These are phyloP conservation scores for Lepus europaeus DNA, from an alignment of 2,113 vertebrate genomes.

Conservation along the genomic window DNA sequence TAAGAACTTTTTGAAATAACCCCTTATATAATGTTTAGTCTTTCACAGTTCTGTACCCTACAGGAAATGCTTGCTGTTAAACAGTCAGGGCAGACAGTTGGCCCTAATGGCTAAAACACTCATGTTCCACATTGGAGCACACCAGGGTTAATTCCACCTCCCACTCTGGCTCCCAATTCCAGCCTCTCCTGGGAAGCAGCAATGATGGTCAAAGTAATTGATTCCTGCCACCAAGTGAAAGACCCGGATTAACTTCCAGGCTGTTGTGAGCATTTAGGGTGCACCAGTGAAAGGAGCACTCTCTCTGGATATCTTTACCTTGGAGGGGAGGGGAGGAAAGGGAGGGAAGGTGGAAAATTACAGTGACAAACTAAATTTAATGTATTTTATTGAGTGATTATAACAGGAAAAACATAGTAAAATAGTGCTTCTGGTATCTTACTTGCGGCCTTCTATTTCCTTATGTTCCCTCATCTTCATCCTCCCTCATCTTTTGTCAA, in stretches of 20 bases:
- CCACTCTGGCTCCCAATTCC: too few species aligned
- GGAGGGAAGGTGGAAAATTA: slow-evolving; percentile 11
- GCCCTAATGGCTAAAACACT: too few species aligned
- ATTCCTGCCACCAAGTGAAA: too few species aligned
- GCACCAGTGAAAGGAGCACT: too few species aligned
- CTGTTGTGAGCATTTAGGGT: too few species aligned
- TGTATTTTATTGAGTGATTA: slow-evolving; percentile 74
- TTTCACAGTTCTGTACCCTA: background rate
- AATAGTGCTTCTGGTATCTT: slow-evolving; percentile 61
- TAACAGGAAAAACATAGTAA: slow-evolving; percentile 72
- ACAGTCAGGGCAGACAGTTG: background rate
- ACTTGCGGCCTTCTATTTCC: background rate
- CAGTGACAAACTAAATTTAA: slow-evolving; percentile 75
- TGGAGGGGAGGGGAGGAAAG: background rate
- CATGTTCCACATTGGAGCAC: too few species aligned
- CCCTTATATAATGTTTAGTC: background rate
- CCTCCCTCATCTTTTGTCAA: slow-evolving; percentile 21
- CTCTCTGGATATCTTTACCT: too few species aligned
- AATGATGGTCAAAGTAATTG: too few species aligned
- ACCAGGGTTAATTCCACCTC: too few species aligned
- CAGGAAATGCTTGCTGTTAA: background rate
- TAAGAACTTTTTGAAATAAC: too few species aligned
- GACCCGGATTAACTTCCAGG: too few species aligned
- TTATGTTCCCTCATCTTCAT: background rate
- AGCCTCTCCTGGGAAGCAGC: too few species aligned